Evolutionary conservation across 2,888 invertebrate species (phyloP).

Genomic region (Morinoia aosen): DNA sequence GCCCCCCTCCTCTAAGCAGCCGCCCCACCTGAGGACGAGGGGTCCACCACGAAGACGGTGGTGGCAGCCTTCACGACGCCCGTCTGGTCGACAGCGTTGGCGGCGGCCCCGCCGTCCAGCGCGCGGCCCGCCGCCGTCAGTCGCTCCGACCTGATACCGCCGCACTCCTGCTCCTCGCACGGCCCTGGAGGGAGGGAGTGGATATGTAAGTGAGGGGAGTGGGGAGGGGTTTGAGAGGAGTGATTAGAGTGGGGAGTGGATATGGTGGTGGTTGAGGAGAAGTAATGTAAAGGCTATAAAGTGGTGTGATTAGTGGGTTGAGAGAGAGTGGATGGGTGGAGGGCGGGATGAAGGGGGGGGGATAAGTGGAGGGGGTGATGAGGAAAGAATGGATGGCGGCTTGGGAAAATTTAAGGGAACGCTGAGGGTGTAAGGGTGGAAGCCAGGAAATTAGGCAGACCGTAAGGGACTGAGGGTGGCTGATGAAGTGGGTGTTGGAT

Average conservation of each 20-base stretch:
- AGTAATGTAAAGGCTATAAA: too few relatives aligned
- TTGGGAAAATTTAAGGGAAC: neutral
- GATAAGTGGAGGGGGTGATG: too few relatives aligned
- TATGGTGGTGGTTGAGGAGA: too few relatives aligned
- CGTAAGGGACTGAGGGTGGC: neutral
- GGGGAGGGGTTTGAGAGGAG: neutral
- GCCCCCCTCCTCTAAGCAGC: too few relatives aligned
- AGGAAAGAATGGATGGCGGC: too few relatives aligned
- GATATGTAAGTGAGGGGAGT: neutral
- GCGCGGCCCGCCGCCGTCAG: constrained; percentile 43
- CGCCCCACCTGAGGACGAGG: constrained; percentile 36
- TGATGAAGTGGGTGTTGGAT: neutral
- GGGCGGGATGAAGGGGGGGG: too few relatives aligned
- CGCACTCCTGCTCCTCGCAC: constrained; percentile 32
- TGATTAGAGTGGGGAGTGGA: too few relatives aligned
- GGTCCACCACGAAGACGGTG: constrained; percentile 64
- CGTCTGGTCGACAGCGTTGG: constrained; percentile 39
- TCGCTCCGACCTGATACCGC: constrained; percentile 40
- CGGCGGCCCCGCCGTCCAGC: neutral
- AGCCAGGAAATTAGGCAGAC: neutral
- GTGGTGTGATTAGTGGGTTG: too few relatives aligned
- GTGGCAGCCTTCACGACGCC: constrained; percentile 62
- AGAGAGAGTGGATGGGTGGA: neutral
- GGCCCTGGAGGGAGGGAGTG: neutral
- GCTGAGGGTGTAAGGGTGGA: neutral